Conservation (phyloP, 2,797 vertebrate genomes). For the Acipenser ruthenus region DNA sequence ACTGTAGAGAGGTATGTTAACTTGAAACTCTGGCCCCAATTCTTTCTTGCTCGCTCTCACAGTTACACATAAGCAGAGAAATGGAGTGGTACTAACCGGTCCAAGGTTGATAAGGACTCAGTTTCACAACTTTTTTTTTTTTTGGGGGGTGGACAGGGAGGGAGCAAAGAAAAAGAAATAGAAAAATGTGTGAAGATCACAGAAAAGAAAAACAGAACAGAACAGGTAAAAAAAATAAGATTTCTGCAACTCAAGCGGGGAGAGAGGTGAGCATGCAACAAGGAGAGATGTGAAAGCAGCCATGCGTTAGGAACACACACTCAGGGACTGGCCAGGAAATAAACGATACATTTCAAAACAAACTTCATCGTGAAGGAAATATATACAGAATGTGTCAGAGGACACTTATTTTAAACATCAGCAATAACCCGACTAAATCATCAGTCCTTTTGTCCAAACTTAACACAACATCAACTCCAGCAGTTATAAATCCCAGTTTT, state of each 20-base stretch:
- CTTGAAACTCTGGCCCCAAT: no score
- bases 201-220: slow-evolving; percentile 64
- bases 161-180: slow-evolving; percentile 86
- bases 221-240: slow-evolving; percentile 61
- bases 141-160: slow-evolving; percentile 34
- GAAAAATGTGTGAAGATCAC: slow-evolving; percentile 88
- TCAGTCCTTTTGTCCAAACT: neutral
- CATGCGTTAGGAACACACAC: slow-evolving; percentile 53
- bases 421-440: neutral
- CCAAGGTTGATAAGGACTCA: slow-evolving; percentile 99
- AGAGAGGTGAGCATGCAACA: slow-evolving; percentile 57
- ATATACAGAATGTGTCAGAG: no score
- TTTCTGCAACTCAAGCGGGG: slow-evolving; percentile 50
- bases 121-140: slow-evolving; percentile 95
- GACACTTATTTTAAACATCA: neutral
- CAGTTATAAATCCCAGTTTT: neutral
- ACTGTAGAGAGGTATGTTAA: no score
- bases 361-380: no score
- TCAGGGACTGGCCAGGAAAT: slow-evolving; percentile 11
- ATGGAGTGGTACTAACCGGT: slow-evolving; percentile 97
- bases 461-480: slow-evolving; percentile 4
- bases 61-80: slow-evolving; percentile 70
- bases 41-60: slow-evolving; percentile 23
- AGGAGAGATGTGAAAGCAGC: slow-evolving; percentile 53
- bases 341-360: no score